Base-by-base conservation (phyloP, 2,797 vertebrate genomes). In the Etheostoma nigrum region DNA sequence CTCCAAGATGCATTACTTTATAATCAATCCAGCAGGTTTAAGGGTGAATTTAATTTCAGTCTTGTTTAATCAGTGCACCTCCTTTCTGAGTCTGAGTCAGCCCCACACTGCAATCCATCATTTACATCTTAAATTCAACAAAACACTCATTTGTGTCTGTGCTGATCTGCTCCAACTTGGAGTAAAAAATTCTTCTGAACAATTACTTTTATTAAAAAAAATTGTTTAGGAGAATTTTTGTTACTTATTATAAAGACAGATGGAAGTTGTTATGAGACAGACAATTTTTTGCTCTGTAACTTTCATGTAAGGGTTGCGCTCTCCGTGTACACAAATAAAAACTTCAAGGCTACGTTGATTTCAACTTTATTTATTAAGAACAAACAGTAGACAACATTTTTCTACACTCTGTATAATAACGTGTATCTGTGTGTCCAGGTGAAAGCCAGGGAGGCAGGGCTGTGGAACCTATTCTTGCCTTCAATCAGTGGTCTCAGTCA, bases 401-500 rank as follows among this genome's bases (percentile, higher is more conserved):
- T 40, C 30, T n/a, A n/a, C 33, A 48, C 48, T 55, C 23, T 59
- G 13, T 58, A 6, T 21, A 14, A 40, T 27, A 27, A 45, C 16
- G 19, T 66, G n/a, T 55, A n/a, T 81, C 10, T 84, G 18, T 67
- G 57, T 69, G 19, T 86, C 51, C 83, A 99, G 98, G 93, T 92
- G 89, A 95, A 94, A 89, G 97, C 97, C 72, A 95, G 93, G 89
- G 93, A 91, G 62, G 95, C 95, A 1, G 96, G 96, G 2, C 93
- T 99, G 48, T 99, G 97, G 97, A 99, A 99, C 89, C 92, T 99
- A 81, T 99, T 99, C 89, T 93, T 99, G 78, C 97, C 96, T 23
- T 93, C 93, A 5, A 52, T 95, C 74, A 98, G 97, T 10, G 95
- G 96, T 57, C 96, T 99, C 80, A 95, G 92, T 89, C 97, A 99